These are phyloP conservation scores for Phocoena sinus DNA, from an alignment of 2,113 vertebrate genomes.

Conservation along the genomic window DNA sequence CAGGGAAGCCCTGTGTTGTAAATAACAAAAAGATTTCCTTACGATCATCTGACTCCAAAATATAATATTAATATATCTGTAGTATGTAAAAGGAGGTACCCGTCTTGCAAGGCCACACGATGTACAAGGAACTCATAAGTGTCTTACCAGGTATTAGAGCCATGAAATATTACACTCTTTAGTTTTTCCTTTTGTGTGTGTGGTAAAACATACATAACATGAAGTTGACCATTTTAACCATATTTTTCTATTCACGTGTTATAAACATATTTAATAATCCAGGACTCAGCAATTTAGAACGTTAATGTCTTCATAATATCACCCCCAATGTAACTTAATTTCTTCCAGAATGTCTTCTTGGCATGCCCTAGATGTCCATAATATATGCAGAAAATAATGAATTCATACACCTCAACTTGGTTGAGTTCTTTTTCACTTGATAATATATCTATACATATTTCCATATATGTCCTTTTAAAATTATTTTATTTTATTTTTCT, in stretches of 20 bases:
- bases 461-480: neutral
- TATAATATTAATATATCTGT: neutral
- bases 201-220: neutral
- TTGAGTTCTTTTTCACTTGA: neutral
- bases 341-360: neutral
- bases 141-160: neutral
- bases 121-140: neutral
- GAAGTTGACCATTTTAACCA: neutral
- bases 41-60: neutral
- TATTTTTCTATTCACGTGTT: neutral
- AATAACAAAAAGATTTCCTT: conserved; percentile 1
- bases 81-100: neutral
- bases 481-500: neutral
- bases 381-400: neutral
- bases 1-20: neutral
- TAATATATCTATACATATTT: neutral
- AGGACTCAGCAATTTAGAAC: neutral
- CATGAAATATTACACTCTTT: neutral
- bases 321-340: neutral
- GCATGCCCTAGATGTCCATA: neutral
- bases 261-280: neutral
- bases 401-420: neutral
- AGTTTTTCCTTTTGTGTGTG: neutral
- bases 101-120: neutral
- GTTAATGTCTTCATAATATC: neutral